Conservation (phyloP, 2,888 invertebrate species). For the Poecilobothrus nobilitatus region DNA sequence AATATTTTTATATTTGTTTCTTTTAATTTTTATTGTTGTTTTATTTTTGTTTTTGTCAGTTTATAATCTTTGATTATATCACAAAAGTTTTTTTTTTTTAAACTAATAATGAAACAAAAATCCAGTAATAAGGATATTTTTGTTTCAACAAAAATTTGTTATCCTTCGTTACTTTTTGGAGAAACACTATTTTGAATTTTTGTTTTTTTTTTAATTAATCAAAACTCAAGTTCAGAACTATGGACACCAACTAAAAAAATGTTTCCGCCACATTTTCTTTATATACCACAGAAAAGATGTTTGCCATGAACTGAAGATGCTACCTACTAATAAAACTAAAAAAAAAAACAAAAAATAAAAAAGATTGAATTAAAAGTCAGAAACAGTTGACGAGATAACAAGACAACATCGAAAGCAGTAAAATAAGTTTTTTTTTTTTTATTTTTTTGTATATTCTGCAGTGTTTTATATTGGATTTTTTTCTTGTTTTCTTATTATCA, state of each 20-base stretch:
- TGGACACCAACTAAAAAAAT: conserved; percentile 6
- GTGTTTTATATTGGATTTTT: neutral
- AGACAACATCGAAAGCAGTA: neutral
- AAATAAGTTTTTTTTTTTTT: neutral
- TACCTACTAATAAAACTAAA: neutral
- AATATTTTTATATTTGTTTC: neutral
- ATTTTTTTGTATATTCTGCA: neutral
- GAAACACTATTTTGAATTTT: neutral
- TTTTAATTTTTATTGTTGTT: neutral
- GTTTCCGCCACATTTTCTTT: conserved; percentile 6
- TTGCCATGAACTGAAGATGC: conserved; percentile 6
- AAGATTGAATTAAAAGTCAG: neutral
- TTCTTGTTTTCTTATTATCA: neutral
- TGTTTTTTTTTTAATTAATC: neutral
- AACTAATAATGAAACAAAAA: neutral
- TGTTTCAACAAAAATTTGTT: neutral
- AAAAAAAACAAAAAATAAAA: neutral
- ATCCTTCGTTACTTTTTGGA: neutral
- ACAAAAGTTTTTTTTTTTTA: neutral
- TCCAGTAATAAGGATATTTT: neutral
- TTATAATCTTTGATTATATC: neutral
- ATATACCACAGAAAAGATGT: conserved; percentile 3
- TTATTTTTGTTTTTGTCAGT: neutral
- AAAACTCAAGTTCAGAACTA: conserved; percentile 3
- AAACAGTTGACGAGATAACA: neutral